Percentiles rank a stretch among this genome's conserved stretches.
Conservation (phyloP, 2,888 invertebrate genomes). For the Drosophila birchii region DNA sequence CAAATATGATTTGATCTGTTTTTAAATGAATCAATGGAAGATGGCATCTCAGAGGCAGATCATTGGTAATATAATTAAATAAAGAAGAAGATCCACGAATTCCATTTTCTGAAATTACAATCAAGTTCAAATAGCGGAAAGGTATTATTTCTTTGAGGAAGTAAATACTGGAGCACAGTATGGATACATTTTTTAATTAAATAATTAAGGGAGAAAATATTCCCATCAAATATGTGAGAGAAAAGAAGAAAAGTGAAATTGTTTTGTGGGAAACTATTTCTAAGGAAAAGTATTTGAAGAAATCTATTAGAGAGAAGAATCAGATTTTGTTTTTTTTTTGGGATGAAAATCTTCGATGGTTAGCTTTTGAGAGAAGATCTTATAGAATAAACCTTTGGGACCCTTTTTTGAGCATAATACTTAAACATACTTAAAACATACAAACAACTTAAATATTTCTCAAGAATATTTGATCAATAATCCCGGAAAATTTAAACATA, state of each 20-base stretch:
- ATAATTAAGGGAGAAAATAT: background rate
- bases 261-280: background rate
- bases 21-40: slow-evolving; percentile 24
- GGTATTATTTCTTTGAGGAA: background rate
- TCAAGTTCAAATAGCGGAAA: slow-evolving; percentile 3
- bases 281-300: too few species aligned
- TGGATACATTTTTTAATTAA: background rate
- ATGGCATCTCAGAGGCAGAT: background rate
- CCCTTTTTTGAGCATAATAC: background rate
- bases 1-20: slow-evolving; percentile 36
- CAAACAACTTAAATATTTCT: background rate
- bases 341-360: background rate
- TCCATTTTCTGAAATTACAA: slow-evolving; percentile 2
- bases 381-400: too few species aligned
- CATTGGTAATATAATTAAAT: background rate
- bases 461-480: background rate
- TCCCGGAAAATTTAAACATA: too few species aligned
- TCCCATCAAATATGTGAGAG: too few species aligned
- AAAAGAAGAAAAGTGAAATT: slow-evolving; percentile 1
- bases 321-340: background rate
- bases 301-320: too few species aligned
- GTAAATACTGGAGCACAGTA: background rate
- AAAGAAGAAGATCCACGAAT: slow-evolving; percentile 6
- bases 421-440: too few species aligned
- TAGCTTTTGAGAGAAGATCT: background rate